A percentile compares a stretch with the other conserved stretches of the same genome.
Conservation (phyloP, 2,888 invertebrate species). For the Cosmorhoe ocellata region DNA sequence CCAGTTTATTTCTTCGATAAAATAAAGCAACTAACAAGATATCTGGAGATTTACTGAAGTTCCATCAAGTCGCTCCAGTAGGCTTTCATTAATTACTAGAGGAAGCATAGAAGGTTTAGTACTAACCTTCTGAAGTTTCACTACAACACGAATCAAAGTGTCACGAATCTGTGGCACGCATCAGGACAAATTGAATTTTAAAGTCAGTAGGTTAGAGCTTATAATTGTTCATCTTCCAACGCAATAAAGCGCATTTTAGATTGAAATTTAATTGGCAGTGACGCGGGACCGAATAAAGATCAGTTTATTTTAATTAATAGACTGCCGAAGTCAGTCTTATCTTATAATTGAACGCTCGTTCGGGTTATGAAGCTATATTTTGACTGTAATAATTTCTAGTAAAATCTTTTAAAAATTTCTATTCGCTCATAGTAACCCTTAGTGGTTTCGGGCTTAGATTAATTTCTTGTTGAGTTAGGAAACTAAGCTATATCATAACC, state of each 20-base stretch:
- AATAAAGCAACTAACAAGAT: constrained; percentile 42
- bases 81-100: constrained; percentile 54
- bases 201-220: neutral
- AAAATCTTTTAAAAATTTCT: no score
- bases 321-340: constrained; percentile 43
- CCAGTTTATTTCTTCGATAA: constrained; percentile 27
- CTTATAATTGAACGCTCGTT: constrained; percentile 36
- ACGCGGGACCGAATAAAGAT: constrained; percentile 35
- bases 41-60: constrained; percentile 42
- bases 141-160: neutral
- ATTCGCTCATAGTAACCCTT: no score
- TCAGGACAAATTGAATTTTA: constrained; percentile 1
- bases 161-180: neutral
- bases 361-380: constrained; percentile 17
- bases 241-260: neutral
- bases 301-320: constrained; percentile 59
- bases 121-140: no score
- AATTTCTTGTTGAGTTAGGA: no score
- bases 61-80: constrained; percentile 42
- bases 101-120: constrained; percentile 2
- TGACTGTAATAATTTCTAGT: no score
- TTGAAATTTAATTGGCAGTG: neutral
- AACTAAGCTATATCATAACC: no score
- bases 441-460: no score
- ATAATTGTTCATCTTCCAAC: neutral